Base-by-base conservation (phyloP, 2,113 vertebrate genomes). In the Prionailurus viverrinus region DNA sequence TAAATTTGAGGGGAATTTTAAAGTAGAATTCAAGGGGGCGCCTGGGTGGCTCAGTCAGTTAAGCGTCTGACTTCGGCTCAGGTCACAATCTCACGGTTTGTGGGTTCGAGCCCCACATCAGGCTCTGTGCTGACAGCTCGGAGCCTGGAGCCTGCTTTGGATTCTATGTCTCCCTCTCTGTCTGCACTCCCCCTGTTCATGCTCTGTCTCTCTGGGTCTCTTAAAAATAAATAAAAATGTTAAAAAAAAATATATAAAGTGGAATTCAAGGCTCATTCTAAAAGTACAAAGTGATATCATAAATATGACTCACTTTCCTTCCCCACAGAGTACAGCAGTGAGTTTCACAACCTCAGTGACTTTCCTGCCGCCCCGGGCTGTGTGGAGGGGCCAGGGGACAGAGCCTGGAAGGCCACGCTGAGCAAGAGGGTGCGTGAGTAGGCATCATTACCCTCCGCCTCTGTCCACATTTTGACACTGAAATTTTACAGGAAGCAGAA, bases 401-500 rank as follows among this genome's bases (percentile, higher is more conserved):
- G 63, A 65, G n/a, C 23, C 29, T 6, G 13, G 63, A 51, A 79
- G 41, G 16, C 27, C 23, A 2, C 0, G 0, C 55, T 16, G 33
- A 23, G 27, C 25, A 10, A 45, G 3, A 81, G 25, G 81, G 74
- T 14, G 79, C 11, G 0, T n/a, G 21, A 18, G 63, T 41, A 21
- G 23, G 12, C 5, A 2, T 29, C 23, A 0, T 73, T n/a, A 13
- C 31, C 45, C 63, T 31, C 74, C 29, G 3, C 5, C 45, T 14
- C 48, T 0, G 45, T 8, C 23, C 1, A 11, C 0, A 2, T 91
- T 55, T 58, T 45, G 48, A 87, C 4, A 27, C 45, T 4, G 27
- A 51, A 5, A 0, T 6, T 14, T 15, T 65, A 23, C 36, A 3
- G 2, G 58, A 88, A 95, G 69, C 29, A 9, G 25, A 76, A 7